These are phyloP conservation scores for Callinectes sapidus DNA, from an alignment of 2,888 invertebrate genomes.

Conservation along the genomic window DNA sequence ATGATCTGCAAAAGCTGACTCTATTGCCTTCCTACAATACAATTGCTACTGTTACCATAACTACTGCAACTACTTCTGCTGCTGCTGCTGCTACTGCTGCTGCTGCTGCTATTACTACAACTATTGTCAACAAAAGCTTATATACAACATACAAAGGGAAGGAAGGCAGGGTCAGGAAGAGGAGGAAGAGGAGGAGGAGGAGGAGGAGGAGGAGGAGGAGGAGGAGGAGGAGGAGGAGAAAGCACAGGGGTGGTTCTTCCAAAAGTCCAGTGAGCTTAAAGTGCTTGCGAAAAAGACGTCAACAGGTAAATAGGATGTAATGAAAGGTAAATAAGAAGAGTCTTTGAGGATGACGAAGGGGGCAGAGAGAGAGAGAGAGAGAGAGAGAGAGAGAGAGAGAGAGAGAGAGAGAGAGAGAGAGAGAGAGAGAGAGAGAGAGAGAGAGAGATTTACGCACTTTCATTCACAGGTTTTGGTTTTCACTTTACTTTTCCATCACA, in stretches of 20 bases:
- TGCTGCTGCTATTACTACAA: not conserved
- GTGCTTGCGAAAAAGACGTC: constrained; percentile 20
- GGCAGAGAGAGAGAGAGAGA: constrained; percentile 24
- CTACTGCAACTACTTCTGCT: not conserved
- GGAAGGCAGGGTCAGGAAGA: not conserved
- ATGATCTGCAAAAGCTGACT: too few relatives aligned
- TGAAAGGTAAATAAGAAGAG: constrained; percentile 39
- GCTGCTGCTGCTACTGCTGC: not conserved
- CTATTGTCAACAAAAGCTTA: not conserved
- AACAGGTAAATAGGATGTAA: constrained; percentile 46
- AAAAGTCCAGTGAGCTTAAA: constrained; percentile 19
- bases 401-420: not conserved
- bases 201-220: not conserved
- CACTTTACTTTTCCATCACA: not conserved
- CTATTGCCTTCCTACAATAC: not conserved
- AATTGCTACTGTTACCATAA: not conserved
- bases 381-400: constrained; percentile 27
- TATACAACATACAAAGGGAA: constrained; percentile 8
- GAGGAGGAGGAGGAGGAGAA: not conserved
- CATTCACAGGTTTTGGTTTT: not conserved
- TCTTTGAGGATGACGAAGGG: not conserved
- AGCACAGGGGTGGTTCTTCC: not conserved
- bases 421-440: not conserved
- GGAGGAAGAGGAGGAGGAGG: not conserved
- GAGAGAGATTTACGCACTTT: not conserved